Conservation (phyloP, 2,797 vertebrate species). For the Tenualosa thibaudeaui region DNA sequence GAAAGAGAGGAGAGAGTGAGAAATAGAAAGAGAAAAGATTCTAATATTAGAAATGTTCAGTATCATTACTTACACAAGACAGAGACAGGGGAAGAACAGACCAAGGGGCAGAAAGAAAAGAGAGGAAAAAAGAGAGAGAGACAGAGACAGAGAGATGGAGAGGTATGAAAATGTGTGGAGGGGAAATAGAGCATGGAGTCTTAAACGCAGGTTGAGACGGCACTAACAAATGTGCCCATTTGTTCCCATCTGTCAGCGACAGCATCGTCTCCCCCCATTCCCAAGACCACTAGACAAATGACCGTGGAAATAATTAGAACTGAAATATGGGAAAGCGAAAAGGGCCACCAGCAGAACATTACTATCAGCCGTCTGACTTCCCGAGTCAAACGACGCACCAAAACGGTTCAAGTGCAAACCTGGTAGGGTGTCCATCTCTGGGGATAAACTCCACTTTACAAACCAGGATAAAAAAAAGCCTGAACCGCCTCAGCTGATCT, state of each 20-base stretch:
- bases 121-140: neutral
- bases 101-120: conserved; percentile 20
- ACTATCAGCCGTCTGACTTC: neutral
- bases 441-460: neutral
- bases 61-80: conserved; percentile 17
- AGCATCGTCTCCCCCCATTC: neutral
- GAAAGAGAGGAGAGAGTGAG: neutral
- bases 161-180: neutral
- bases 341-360: neutral
- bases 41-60: conserved; percentile 11
- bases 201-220: conserved; percentile 20
- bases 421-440: neutral
- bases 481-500: neutral
- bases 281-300: neutral
- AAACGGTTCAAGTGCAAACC: neutral
- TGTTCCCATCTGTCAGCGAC: neutral
- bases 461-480: neutral
- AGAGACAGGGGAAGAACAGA: neutral
- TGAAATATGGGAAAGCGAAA: conserved; percentile 1
- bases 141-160: conserved; percentile 33
- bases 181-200: conserved; percentile 11
- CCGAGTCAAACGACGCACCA: neutral
- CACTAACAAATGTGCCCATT: conserved; percentile 18
- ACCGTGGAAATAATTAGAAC: conserved; percentile 10
- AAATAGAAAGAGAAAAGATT: neutral